Evolutionary conservation across 2,113 vertebrate genomes (phyloP), one percentile per base, ranked within the genome.

Genomic region (Polyodon spathula): DNA sequence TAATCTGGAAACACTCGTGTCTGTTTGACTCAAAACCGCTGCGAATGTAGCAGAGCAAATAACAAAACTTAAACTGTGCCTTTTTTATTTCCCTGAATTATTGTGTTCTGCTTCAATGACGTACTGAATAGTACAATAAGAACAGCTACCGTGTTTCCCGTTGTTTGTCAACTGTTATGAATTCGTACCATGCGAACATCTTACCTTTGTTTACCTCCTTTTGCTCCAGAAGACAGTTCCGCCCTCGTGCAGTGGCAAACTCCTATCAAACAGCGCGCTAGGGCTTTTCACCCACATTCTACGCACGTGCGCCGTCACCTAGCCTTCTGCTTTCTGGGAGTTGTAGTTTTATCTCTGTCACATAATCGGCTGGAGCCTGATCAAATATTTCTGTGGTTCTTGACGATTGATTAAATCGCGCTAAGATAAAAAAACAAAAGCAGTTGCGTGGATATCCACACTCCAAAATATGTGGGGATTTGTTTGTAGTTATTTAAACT

Each of bases 391-490:
- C 37, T 69, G 71, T 69, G 68, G 68, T 68, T 63, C 41, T 17
- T 57, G 71, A 61, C 66, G 73, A 71, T 61, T 62, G 62, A 11
- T 44, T 59, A 66, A 58, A 64, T 63, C 73, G 63, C 27, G 27
- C 27, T 27, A 27, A 27, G 27, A 27, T 27, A 27, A 27, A 27
- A 27, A 27, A 27, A 27, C 3, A 27, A 2, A 27, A 27, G 3
- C 27, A 27, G 27, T 27, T 27, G 27, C 27, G 27, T 27, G 27
- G 27, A 1, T 27, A 27, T 3, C 27, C 27, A 27, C 27, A 27
- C 27, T 27, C 27, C 27, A 27, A 27, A 27, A 27, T 27, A 27
- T 27, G 27, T 27, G 27, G 27, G 27, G 27, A 27, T 27, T 1
- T 27, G 27, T 27, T 27, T 27, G 2, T 27, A 27, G 27, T 27